Base-by-base conservation (phyloP, 2,888 invertebrate species). In the Crematogaster levior region DNA sequence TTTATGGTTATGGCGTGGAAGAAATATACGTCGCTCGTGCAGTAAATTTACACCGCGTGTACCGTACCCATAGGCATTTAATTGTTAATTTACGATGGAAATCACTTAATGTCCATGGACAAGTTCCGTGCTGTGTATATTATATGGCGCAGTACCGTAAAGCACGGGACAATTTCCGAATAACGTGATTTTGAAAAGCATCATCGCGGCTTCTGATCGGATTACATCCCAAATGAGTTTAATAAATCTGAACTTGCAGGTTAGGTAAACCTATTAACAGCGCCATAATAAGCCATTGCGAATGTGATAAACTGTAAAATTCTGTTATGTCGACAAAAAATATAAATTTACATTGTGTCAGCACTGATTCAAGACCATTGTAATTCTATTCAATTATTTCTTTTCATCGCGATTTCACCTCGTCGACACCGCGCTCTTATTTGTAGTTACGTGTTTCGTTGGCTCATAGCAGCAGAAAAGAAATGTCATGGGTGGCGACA, bases 401-500 rank as follows among this genome's bases (percentile, higher is more conserved):
- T 58, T 72, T 72, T 48, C 66, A 15, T n/a, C 30, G 43, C 46
- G 73, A 60, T 74, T 60, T 74, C 34, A 74, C 30, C 34, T 60
- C 18, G 21, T n/a, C 18, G 48, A 63, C 37, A 4, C n/a, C 70
- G 46, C 18, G 56, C 34, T 43, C 40, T 79, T 58, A 56, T 70
- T 56, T 43, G 75, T 34, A 43, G 30, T 27, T 65, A 65, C 43
- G 30, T 43, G 56, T 61, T 63, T 30, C 51, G 60, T 68, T 85
- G 77, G 81, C 84, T 84, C 37, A 61, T 60, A 51, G 37, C 37
- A 79, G 43, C 27, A 75, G 73, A 68, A 70, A 83, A 79, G 85
- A 87, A 89, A 89, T 86, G 84, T 89, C 89, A 89, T 53, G 79
- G 70, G 24, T 68, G 60, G 46, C 65, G 85, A 82, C 80, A 82